Evolutionary conservation across 2,888 invertebrate species (phyloP).

Genomic region (Ypsolopha sequella): DNA sequence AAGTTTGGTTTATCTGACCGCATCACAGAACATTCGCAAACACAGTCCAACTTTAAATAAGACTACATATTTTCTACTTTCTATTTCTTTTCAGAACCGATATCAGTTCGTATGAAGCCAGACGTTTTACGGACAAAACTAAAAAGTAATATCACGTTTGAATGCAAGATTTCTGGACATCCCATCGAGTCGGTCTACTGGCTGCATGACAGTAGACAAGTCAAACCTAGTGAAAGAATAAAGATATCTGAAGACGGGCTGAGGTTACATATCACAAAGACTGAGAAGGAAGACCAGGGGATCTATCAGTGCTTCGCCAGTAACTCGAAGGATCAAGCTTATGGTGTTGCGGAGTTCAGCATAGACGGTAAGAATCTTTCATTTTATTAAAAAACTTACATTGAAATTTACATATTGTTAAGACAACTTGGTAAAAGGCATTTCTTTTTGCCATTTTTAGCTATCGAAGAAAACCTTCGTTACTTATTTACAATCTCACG

Average conservation of each 20-base stretch:
- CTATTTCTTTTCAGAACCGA: slow-evolving; percentile 72
- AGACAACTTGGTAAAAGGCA: no score
- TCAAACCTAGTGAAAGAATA: slow-evolving; percentile 71
- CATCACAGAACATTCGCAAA: neutral
- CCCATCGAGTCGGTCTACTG: slow-evolving; percentile 85
- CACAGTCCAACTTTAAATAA: neutral
- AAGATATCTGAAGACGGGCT: slow-evolving; percentile 61
- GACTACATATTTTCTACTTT: neutral
- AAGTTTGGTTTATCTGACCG: neutral
- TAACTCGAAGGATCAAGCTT: slow-evolving; percentile 87
- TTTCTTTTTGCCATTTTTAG: no score
- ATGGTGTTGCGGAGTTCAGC: slow-evolving; percentile 84
- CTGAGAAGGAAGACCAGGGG: slow-evolving; percentile 87
- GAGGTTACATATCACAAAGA: slow-evolving; percentile 72
- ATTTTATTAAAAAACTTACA: slow-evolving; percentile 7
- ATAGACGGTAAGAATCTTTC: slow-evolving; percentile 86
- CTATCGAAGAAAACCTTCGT: no score
- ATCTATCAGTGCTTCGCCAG: slow-evolving; percentile 93
- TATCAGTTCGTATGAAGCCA: slow-evolving; percentile 85
- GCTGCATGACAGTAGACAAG: slow-evolving; percentile 81
- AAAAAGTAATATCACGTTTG: slow-evolving; percentile 86
- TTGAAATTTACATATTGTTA: no score
- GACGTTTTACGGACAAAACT: slow-evolving; percentile 84
- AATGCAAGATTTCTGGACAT: slow-evolving; percentile 89
- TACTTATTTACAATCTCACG: no score